Evolutionary conservation across 1,140 invertebrate species (phyloP).

Genomic region (Aphis craccivora): DNA sequence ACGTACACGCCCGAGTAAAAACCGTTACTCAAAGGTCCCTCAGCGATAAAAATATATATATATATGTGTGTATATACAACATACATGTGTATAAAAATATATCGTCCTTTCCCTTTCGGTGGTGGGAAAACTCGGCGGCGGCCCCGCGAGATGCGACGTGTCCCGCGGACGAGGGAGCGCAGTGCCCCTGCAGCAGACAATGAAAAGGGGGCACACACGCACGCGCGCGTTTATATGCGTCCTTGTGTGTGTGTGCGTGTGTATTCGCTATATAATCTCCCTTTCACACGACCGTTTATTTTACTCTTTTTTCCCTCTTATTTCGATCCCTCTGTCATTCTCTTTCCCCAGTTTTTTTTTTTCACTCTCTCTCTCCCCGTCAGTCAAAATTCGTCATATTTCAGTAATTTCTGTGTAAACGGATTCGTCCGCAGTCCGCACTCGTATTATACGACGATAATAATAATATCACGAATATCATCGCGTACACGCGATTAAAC

Average conservation of each 20-base stretch:
- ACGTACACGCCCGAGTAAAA: constrained; percentile 40
- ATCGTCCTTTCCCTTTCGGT: constrained; percentile 25
- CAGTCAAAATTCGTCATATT: constrained; percentile 20
- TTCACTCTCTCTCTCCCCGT: neutral
- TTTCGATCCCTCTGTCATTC: neutral
- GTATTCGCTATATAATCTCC: neutral
- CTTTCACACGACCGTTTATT: constrained; percentile 33
- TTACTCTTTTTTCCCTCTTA: constrained; percentile 11
- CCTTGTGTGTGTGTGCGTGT: neutral
- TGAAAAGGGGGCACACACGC: neutral
- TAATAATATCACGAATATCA: neutral
- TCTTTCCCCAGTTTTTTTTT: neutral
- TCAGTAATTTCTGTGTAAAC: neutral
- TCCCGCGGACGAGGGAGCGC: neutral
- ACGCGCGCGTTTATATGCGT: neutral
- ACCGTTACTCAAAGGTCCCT: constrained; percentile 49
- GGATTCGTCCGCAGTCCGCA: neutral
- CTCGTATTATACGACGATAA: neutral
- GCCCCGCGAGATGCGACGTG: neutral
- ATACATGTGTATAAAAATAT: neutral
- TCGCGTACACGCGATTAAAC: neutral
- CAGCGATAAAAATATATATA: neutral
- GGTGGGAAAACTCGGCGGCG: constrained; percentile 50
- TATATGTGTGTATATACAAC: neutral
- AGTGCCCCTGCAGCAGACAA: constrained; percentile 6